These are phyloP conservation scores for Drosophila aff. DNA, from an alignment of 1,140 invertebrate species.

Conservation along the genomic window DNA sequence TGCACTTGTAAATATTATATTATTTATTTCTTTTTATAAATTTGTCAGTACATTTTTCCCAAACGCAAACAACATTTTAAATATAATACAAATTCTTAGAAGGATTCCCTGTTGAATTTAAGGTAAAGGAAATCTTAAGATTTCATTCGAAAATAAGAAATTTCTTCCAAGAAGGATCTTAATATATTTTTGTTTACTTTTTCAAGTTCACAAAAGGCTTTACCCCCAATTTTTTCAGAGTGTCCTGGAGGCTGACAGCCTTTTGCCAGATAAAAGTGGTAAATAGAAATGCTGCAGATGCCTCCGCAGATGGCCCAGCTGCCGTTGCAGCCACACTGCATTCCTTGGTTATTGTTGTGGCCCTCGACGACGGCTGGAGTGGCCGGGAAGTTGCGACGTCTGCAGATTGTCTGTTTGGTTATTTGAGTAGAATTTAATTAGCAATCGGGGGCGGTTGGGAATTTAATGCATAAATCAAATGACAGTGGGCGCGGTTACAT, in stretches of 20 bases:
- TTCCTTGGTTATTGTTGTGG: constrained; percentile 49
- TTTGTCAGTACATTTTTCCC: neutral
- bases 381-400: constrained; percentile 36
- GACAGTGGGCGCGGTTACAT: constrained; percentile 12
- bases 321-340: constrained; percentile 36
- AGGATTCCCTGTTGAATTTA: neutral
- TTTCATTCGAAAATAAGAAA: accelerated
- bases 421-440: constrained; percentile 62
- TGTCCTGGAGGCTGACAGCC: constrained; percentile 34
- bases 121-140: too few relatives aligned
- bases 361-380: constrained; percentile 44
- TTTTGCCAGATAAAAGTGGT: constrained; percentile 47
- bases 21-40: neutral
- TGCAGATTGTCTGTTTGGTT: constrained; percentile 53
- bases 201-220: neutral
- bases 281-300: constrained; percentile 48
- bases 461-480: constrained; percentile 55
- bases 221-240: neutral
- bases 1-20: too few relatives aligned
- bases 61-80: too few relatives aligned
- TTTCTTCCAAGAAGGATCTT: too few relatives aligned
- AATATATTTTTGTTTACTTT: neutral
- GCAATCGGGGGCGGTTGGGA: constrained; percentile 39
- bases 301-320: constrained; percentile 17
- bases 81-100: too few relatives aligned